Base-by-base conservation (phyloP, 1,140 invertebrate genomes). In the Nephotettix cincticeps region DNA sequence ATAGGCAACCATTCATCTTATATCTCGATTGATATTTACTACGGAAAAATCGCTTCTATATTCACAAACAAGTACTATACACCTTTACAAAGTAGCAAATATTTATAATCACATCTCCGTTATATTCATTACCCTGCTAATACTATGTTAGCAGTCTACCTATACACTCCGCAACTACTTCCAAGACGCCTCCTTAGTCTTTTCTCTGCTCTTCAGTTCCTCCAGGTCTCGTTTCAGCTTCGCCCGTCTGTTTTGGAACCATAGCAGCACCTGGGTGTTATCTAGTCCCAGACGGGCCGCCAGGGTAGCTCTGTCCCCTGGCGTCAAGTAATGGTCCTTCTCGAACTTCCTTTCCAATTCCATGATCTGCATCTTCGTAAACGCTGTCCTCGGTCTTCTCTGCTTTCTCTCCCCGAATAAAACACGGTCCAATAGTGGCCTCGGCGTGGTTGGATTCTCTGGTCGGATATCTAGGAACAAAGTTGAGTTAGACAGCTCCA, bases 341-440 rank as follows among this genome's bases (percentile, higher is more conserved):
- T 61, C 21, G n/a, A 61, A 61, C 56, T n/a, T 61, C 25, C 27
- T 61, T 25, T 61, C 56, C 56, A 61, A 11, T 23, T 61, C 56
- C 56, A 28, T 28, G 27, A 61, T 29, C 27, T 61, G 56, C 14
- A 21, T 1, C 6, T 28, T 25, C 4, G 56, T 61, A 23, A 61
- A 61, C 23, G 56, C 56, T 11, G 56, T 61, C 14, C 56, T 21
- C 4, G 56, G 56, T 25, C 28, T 61, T 25, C 56, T 21, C 56
- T 61, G 13, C 56, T 29, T 25, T 4, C 19, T 51, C 47, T 17
- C 47, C 47, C 4, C 4, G n/a, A 11, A 51, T 4, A 36, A 36
- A 14, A 14, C 4, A n/a, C 47, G 47, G 4, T 51, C 47, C 6
- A n/a, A 21, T n/a, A 11, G 14, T n/a, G 47, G 47, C 14, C 6